Base-by-base conservation (phyloP, 2,113 vertebrate species). In the Anolis sagrei region DNA sequence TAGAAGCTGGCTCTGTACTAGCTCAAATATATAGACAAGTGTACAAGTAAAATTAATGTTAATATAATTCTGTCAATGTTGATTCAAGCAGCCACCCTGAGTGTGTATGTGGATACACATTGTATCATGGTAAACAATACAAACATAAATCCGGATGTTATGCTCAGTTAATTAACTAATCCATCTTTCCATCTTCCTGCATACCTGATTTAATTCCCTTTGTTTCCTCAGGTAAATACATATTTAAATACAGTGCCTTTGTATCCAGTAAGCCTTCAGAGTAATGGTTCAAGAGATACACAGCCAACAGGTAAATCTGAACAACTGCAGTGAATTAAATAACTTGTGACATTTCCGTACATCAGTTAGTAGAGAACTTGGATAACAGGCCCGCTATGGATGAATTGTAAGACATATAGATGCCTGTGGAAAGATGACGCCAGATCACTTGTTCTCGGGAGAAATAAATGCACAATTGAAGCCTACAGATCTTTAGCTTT, bases 181-280 rank as follows among this genome's bases (percentile, higher is more conserved):
- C 58, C 81, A 21, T 78, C 87, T 0, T 87, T 0, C 58, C 81
- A 21, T 78, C 87, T 0, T 87, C n/a, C 32, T 14, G 0, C 27
- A 32, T 68, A 75, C 36, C 72, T 80, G 72, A 79, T 68, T 76
- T 72, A 78, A 87, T 92, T 54, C 79, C 51, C 61, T 84, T 92
- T 6, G 32, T 93, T 83, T 92, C 89, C 86, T 87, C 64, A 97
- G 96, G 0, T 95, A 89, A 69, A 8, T 0, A 94, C 90, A 79
- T 61, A 91, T 75, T 83, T 95, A 83, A 93, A 90, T 81, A 87
- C 95, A 86, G 87, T 93, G 69, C 89, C 94, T 84, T 90, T 96
- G 77, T 92, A 95, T 81, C 95, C 95, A 23, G 7, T 95, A 18
- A 95, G 81, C 66, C 19, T 93, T 29, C 91, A 90, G 79, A 81